Evolutionary conservation across 2,888 invertebrate genomes (phyloP).

Genomic region (Drosophila paramelanica): DNA sequence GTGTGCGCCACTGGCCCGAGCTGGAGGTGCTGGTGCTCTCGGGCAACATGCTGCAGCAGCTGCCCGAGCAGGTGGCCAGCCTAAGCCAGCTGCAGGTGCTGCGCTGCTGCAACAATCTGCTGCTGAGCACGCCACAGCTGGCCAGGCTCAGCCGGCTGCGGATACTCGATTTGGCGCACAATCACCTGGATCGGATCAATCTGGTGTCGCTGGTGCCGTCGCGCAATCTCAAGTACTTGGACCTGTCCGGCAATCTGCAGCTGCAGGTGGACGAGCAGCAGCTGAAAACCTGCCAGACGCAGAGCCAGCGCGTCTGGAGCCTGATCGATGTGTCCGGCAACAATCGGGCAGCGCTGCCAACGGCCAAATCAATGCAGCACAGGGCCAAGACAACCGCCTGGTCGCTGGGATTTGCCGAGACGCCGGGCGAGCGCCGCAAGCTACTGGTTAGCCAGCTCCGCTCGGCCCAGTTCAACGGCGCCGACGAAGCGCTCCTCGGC

Average conservation of each 20-base stretch:
- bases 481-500: slow-evolving; percentile 91
- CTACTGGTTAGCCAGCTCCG: slow-evolving; percentile 92
- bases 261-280: slow-evolving; percentile 93
- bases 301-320: slow-evolving; percentile 92
- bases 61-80: slow-evolving; percentile 91
- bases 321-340: slow-evolving; percentile 94
- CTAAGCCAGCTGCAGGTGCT: slow-evolving; percentile 90
- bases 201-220: slow-evolving; percentile 91
- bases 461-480: slow-evolving; percentile 88
- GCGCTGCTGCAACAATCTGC: slow-evolving; percentile 92
- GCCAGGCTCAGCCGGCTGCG: slow-evolving; percentile 90
- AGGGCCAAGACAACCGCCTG: slow-evolving; percentile 88
- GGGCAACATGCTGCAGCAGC: slow-evolving; percentile 91
- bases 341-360: slow-evolving; percentile 89
- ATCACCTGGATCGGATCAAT: slow-evolving; percentile 92
- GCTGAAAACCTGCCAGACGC: slow-evolving; percentile 91
- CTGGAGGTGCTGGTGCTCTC: slow-evolving; percentile 93
- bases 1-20: slow-evolving; percentile 90
- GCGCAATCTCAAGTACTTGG: slow-evolving; percentile 92
- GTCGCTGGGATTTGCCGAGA: slow-evolving; percentile 94
- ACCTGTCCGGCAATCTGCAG: slow-evolving; percentile 93
- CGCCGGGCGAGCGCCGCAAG: slow-evolving; percentile 89
- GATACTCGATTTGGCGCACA: slow-evolving; percentile 94
- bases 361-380: slow-evolving; percentile 65
- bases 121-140: slow-evolving; percentile 91